phyloP scores from a whole-genome alignment of 2,113 vertebrate genomes.

The Gulo gulo region DNA sequence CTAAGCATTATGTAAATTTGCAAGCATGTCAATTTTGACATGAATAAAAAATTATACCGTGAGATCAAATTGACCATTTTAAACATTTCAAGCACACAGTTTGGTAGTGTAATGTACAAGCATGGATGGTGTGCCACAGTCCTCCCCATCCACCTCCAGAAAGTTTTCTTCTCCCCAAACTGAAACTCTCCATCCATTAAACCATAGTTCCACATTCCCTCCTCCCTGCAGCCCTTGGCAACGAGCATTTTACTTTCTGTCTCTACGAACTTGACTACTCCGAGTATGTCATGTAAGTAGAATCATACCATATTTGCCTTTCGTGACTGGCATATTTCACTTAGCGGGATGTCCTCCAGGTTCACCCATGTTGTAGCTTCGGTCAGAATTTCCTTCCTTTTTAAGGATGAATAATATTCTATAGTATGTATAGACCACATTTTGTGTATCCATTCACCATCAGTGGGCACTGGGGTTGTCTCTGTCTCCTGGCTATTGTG shows the following conservation, averaged over 20 bases:
- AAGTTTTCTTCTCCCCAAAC: not conserved
- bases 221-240: not conserved
- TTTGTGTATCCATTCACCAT: not conserved
- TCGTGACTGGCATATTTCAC: not conserved
- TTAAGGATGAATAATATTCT: not conserved
- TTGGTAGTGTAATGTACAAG: not conserved
- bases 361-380: not conserved
- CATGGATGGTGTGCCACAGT: too few species aligned
- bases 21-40: not conserved
- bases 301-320: not conserved
- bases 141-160: not conserved
- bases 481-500: not conserved
- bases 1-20: not conserved
- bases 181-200: not conserved
- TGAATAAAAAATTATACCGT: not conserved
- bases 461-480: not conserved
- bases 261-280: not conserved
- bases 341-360: not conserved
- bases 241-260: not conserved
- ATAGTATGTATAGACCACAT: not conserved
- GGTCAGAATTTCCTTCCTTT: not conserved
- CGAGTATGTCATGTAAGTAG: not conserved
- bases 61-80: not conserved
- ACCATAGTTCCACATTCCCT: not conserved
- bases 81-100: not conserved